Conservation (phyloP, 2,888 invertebrate genomes). For the Lydus trimaculatus region DNA sequence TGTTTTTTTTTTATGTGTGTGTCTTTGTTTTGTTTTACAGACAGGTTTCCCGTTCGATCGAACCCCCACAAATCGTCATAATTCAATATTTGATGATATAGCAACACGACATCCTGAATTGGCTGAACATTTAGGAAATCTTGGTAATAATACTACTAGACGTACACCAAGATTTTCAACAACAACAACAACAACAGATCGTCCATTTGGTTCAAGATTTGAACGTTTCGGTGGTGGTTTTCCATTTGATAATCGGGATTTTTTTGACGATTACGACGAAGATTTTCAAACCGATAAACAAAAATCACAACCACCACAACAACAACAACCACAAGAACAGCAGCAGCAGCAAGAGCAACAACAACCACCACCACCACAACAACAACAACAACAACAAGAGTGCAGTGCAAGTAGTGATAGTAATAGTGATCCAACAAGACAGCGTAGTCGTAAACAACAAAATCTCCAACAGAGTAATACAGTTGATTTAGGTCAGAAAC, state of each 20-base stretch:
- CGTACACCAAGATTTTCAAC: conserved; percentile 44
- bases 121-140: conserved; percentile 67
- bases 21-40: conserved; percentile 55
- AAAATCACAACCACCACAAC: conserved; percentile 54
- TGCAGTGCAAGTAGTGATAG: background rate
- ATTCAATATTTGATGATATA: conserved; percentile 70
- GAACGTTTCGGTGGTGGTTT: conserved; percentile 50
- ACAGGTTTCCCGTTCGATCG: conserved; percentile 76
- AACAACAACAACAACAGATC: conserved; percentile 52
- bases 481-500: conserved; percentile 77
- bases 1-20: no score
- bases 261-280: conserved; percentile 63
- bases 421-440: conserved; percentile 45
- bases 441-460: conserved; percentile 46
- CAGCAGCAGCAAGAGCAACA: conserved; percentile 49
- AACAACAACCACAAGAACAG: conserved; percentile 41
- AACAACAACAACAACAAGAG: conserved; percentile 17
- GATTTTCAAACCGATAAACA: conserved; percentile 61
- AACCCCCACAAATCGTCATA: conserved; percentile 46
- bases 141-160: conserved; percentile 45
- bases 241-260: conserved; percentile 58
- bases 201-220: conserved; percentile 58
- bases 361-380: conserved; percentile 52
- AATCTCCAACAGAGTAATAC: conserved; percentile 70
- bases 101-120: conserved; percentile 78